Evolutionary conservation across 2,113 vertebrate species (phyloP), one percentile per base, ranked within the genome.

Genomic region (Rousettus leschenaultii): DNA sequence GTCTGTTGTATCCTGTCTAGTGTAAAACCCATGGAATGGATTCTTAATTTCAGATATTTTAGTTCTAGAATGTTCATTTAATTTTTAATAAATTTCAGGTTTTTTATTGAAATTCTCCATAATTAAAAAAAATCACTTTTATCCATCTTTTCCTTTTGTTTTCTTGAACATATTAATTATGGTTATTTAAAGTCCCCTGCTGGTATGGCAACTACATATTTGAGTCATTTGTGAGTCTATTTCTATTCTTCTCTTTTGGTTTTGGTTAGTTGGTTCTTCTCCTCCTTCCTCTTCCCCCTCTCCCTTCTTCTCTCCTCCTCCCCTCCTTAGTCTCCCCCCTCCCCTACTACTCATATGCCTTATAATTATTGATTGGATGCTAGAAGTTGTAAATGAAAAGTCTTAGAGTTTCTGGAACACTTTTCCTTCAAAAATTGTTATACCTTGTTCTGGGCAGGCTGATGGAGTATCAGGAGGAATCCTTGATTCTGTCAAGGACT

Each of bases 11-110:
- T 73, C 24, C 71, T 85, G 6, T 63, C n/a, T 65, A 16, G 74
- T 91, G 1, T 87, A 79, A 57, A 63, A 82, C 21, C 45, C 57
- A n/a, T 86, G 38, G 18, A 40, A 24, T 94, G 77, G 30, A 22
- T 92, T 96, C 35, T 78, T 92, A 71, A 88, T 93, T 92, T 90
- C 38, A 89, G 13, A 43, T 86, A 89, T 53, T 74, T 95, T 84
- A 66, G 28, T 74, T 95, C 18, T 61, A 80, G 65, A 66, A 61
- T 89, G 14, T 68, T 78, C 11, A 85, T 78, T 95, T 89, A 66
- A 55, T 65, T 90, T 68, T 38, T 13, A 59, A 83, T 83, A 83
- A 30, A 86, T 66, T 89, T 75, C 21, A 75, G 9, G 9, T 45
- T 78, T 4, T 85, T 83, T 71, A 11, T 83, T 83, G 59, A 75